phyloP scores from a whole-genome alignment of 1,140 invertebrate genomes.

The Anthonomus grandis region DNA sequence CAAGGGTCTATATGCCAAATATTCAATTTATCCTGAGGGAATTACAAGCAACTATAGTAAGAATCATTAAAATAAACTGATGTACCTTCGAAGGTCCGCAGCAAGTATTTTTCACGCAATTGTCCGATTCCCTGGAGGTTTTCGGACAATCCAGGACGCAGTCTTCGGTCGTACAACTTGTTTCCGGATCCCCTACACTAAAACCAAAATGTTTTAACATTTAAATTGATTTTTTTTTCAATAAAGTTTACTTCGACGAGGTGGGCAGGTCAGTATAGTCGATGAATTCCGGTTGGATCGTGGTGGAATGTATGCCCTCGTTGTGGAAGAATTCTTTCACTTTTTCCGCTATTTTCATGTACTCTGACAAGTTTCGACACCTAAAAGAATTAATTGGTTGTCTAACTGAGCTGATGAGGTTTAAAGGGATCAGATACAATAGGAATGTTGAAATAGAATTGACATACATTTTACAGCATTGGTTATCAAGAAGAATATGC shows the following conservation, averaged over 20 bases:
- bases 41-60: neutral
- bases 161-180: constrained; percentile 40
- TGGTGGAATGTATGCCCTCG: constrained; percentile 88
- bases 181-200: constrained; percentile 29
- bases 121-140: constrained; percentile 61
- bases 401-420: too few relatives aligned
- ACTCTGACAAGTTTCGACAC: constrained; percentile 82
- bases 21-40: constrained; percentile 11
- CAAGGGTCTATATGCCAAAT: constrained; percentile 7
- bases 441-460: too few relatives aligned
- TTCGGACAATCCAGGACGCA: constrained; percentile 85
- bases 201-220: constrained; percentile 8
- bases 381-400: too few relatives aligned
- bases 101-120: constrained; percentile 81
- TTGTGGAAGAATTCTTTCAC: constrained; percentile 95
- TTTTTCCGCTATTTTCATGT: constrained; percentile 90
- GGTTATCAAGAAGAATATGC: too few relatives aligned
- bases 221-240: neutral
- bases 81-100: constrained; percentile 68
- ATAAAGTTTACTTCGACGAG: constrained; percentile 21
- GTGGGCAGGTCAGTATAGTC: constrained; percentile 55
- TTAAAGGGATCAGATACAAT: too few relatives aligned
- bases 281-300: constrained; percentile 92
- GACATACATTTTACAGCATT: too few relatives aligned
- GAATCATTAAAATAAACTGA: too few relatives aligned